Evolutionary conservation across 92 coral and sea anemone species (phyloP).

Genomic region (Palythoa heliodiscus): DNA sequence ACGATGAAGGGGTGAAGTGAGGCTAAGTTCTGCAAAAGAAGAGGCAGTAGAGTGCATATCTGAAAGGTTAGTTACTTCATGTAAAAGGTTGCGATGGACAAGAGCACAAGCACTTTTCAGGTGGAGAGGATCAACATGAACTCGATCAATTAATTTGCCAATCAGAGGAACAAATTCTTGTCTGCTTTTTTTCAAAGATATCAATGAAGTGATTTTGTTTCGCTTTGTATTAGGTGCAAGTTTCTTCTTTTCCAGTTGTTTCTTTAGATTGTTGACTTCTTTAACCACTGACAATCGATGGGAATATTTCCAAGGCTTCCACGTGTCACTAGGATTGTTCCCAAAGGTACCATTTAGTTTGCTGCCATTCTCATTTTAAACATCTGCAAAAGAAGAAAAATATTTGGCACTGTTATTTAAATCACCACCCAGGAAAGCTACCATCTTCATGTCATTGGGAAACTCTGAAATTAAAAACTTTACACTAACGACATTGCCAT

Average conservation of each 20-base stretch:
- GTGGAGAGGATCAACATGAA: conserved; percentile 31
- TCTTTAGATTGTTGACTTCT: conserved; percentile 18
- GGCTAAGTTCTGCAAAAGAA: conserved; percentile 13
- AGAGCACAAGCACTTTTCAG: conserved; percentile 29
- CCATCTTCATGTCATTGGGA: conserved; percentile 46
- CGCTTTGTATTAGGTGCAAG: conserved; percentile 22
- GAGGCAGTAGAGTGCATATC: conserved; percentile 20
- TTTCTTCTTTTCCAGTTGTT: conserved; percentile 9
- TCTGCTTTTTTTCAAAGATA: conserved; percentile 20
- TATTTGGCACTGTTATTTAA: conserved; percentile 43
- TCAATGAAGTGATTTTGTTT: conserved; percentile 40
- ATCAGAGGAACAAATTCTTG: conserved; percentile 35
- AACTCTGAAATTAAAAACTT: conserved; percentile 25
- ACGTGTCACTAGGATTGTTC: conserved; percentile 1
- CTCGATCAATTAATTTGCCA: conserved; percentile 29
- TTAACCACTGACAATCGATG: conserved; percentile 37
- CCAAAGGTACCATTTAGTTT: conserved; percentile 33
- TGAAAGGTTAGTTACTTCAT: conserved; percentile 10
- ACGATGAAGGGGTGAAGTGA: conserved; percentile 18
- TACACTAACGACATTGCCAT: neutral
- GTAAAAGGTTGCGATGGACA: conserved; percentile 19
- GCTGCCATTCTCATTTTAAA: conserved; percentile 25
- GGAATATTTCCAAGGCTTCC: conserved; percentile 37
- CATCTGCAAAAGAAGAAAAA: conserved; percentile 42
- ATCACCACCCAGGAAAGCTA: conserved; percentile 42